A percentile compares a stretch with the other conserved stretches of the same genome.
These are phyloP conservation scores for Scaptomyza montana DNA, from an alignment of 1,140 invertebrate species.

Conservation along the genomic window DNA sequence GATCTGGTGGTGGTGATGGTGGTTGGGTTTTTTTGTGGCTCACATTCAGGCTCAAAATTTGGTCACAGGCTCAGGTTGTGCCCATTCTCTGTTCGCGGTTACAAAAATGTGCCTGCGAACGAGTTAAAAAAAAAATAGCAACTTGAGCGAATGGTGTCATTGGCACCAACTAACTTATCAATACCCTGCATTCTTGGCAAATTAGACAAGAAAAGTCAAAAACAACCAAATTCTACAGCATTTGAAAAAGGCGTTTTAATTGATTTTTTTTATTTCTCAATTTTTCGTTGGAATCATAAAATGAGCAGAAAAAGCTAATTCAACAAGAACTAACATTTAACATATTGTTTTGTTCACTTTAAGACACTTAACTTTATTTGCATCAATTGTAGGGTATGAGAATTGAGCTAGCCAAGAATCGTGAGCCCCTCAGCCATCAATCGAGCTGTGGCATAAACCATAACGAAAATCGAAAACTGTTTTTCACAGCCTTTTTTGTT, in stretches of 20 bases:
- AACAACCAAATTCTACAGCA: no score
- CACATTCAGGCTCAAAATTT: slow-evolving; percentile 17
- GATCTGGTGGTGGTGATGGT: slow-evolving; percentile 4
- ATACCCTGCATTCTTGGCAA: slow-evolving; percentile 16
- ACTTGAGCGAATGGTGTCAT: not conserved
- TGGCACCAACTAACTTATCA: not conserved
- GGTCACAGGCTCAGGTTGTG: slow-evolving; percentile 51
- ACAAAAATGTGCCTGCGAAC: slow-evolving; percentile 61
- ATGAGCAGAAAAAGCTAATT: no score
- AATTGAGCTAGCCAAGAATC: slow-evolving; percentile 27
- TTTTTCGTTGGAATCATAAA: no score
- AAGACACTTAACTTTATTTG: no score
- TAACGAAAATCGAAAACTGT: slow-evolving; percentile 74
- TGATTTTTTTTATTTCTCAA: no score
- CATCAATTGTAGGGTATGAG: slow-evolving; percentile 46
- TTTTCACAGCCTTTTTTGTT: slow-evolving; percentile 57
- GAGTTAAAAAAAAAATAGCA: not conserved
- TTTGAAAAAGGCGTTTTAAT: no score
- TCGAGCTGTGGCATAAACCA: slow-evolving; percentile 51
- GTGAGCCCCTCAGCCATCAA: slow-evolving; percentile 73
- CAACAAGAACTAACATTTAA: no score
- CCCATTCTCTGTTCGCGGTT: slow-evolving; percentile 58
- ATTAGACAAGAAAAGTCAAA: not conserved
- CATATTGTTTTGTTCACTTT: no score
- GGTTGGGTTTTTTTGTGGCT: slow-evolving; percentile 7